Evolutionary conservation across 92 coral and sea anemone genomes (phyloP).

Genomic region (Phenganax subtilis): DNA sequence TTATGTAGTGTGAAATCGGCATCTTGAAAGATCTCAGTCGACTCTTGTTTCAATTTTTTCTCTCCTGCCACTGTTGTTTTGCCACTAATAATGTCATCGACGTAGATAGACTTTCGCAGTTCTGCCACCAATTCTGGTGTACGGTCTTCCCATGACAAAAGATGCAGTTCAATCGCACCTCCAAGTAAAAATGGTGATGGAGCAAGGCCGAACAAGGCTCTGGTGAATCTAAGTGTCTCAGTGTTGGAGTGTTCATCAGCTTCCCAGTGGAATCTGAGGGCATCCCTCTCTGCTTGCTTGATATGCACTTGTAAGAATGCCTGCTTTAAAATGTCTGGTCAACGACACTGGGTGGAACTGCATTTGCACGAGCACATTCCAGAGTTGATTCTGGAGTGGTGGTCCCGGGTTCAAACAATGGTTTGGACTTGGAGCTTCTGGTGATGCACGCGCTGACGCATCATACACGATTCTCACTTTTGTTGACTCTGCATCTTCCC

Average conservation of each 20-base stretch:
- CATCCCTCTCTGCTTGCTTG: constrained; percentile 47
- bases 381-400: constrained; percentile 48
- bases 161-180: not conserved
- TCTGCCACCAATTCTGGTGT: not conserved
- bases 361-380: constrained; percentile 48
- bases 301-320: constrained; percentile 55
- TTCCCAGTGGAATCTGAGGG: constrained; percentile 41
- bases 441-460: constrained; percentile 27
- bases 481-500: not conserved
- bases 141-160: not conserved
- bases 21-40: constrained; percentile 43
- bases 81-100: constrained; percentile 43
- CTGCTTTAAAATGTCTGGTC: constrained; percentile 42
- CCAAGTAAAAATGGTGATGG: not conserved
- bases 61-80: constrained; percentile 34
- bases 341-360: constrained; percentile 48
- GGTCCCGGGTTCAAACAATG: constrained; percentile 57
- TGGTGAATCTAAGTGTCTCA: not conserved
- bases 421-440: constrained; percentile 38
- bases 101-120: constrained; percentile 7
- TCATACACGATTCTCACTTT: constrained; percentile 40
- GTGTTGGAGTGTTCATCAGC: not conserved
- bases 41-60: constrained; percentile 30
- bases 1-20: constrained; percentile 43
- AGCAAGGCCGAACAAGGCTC: not conserved